Evolutionary conservation across 2,888 invertebrate species (phyloP).

Genomic region (Conchocele bisecta): DNA sequence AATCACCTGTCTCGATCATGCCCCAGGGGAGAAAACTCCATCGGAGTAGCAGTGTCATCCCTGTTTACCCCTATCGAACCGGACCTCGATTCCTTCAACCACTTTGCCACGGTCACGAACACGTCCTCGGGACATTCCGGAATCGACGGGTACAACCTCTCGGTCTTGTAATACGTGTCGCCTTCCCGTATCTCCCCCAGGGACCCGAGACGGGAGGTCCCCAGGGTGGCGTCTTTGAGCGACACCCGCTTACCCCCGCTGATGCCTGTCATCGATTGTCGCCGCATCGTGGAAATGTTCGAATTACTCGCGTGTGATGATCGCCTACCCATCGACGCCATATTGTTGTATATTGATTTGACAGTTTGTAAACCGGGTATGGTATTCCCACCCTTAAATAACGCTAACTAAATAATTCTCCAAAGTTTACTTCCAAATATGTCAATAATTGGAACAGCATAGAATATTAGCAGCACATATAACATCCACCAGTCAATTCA

Average conservation of each 20-base stretch:
- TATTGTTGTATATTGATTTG: too few species aligned
- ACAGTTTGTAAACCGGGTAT: too few species aligned
- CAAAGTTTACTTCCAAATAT: too few species aligned
- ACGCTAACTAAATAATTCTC: too few species aligned
- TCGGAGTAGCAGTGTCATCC: slow-evolving; percentile 53
- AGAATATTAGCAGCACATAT: too few species aligned
- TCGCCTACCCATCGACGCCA: slow-evolving; percentile 55
- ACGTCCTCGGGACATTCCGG: slow-evolving; percentile 64
- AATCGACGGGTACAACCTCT: slow-evolving; percentile 63
- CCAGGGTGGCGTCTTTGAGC: slow-evolving; percentile 55
- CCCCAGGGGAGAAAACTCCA: slow-evolving; percentile 23
- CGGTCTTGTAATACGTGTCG: slow-evolving; percentile 70
- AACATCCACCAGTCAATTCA: too few species aligned
- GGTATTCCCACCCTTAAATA: too few species aligned
- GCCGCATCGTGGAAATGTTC: slow-evolving; percentile 28
- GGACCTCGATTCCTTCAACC: slow-evolving; percentile 53
- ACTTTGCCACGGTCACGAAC: slow-evolving; percentile 48
- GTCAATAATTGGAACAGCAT: too few species aligned
- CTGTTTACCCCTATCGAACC: slow-evolving; percentile 58
- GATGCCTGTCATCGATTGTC: slow-evolving; percentile 24
- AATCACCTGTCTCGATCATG: slow-evolving; percentile 56
- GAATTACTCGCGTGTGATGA: slow-evolving; percentile 53
- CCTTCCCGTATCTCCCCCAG: slow-evolving; percentile 66
- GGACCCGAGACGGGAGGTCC: slow-evolving; percentile 31
- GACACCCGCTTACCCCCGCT: slow-evolving; percentile 54